Percentiles rank a stretch among this genome's conserved stretches.
phyloP scores from a whole-genome alignment of 2,113 vertebrate species.

The Bos javanicus region DNA sequence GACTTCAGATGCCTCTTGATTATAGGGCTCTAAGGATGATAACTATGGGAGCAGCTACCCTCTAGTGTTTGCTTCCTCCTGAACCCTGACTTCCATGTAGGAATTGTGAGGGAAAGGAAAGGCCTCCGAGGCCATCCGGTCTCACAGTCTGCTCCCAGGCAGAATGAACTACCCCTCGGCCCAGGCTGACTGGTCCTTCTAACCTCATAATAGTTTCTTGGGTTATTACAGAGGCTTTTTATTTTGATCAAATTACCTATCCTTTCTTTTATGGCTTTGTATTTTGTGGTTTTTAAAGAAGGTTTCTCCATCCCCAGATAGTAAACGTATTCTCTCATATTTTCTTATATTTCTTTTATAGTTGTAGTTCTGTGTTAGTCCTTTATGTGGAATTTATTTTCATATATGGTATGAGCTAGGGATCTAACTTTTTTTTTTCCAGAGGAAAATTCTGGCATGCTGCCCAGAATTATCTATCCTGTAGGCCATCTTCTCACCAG shows the following conservation, averaged over 20 bases:
- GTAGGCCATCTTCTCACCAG: not conserved
- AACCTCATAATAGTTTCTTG: not conserved
- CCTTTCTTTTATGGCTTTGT: not conserved
- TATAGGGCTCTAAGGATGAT: not conserved
- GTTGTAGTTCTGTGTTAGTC: constrained; percentile 4
- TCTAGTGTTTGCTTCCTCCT: not conserved
- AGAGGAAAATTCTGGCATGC: not conserved
- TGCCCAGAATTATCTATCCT: constrained; percentile 15
- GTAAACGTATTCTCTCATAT: not conserved
- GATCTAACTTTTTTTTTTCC: not conserved
- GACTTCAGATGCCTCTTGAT: not conserved
- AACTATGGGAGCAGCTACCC: not conserved
- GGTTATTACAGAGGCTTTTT: not conserved
- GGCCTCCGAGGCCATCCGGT: not conserved
- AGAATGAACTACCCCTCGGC: not conserved
- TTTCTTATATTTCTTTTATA: constrained; percentile 15
- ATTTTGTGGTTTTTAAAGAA: constrained; percentile 30
- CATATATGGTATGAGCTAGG: not conserved
- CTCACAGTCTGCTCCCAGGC: not conserved
- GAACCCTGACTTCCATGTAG: not conserved
- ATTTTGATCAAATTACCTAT: not conserved
- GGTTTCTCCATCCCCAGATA: not conserved
- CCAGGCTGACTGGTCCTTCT: not conserved
- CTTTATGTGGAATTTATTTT: constrained; percentile 34
- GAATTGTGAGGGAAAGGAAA: not conserved